These are phyloP conservation scores for Yasuhikotakia modesta DNA, from an alignment of 2,797 vertebrate species.

Conservation along the genomic window DNA sequence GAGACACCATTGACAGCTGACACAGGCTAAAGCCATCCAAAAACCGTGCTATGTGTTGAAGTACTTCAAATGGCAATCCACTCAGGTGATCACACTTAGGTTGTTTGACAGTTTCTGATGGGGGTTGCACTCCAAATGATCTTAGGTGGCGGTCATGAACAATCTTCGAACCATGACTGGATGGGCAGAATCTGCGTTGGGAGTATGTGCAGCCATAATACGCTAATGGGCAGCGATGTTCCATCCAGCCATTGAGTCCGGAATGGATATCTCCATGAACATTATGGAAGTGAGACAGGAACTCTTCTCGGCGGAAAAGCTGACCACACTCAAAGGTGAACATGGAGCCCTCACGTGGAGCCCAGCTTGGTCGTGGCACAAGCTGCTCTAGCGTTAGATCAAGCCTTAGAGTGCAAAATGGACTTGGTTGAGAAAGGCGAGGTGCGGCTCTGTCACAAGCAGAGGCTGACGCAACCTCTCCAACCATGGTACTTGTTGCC, in stretches of 20 bases:
- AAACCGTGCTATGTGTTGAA: slow-evolving; percentile 91
- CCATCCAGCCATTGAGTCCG: slow-evolving; percentile 98
- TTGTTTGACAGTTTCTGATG: slow-evolving; percentile 71
- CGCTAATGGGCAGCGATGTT: slow-evolving; percentile 93
- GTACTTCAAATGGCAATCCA: slow-evolving; percentile 89
- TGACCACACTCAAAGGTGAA: slow-evolving; percentile 98
- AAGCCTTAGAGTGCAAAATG: slow-evolving; percentile 91
- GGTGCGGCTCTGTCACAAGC: slow-evolving; percentile 96
- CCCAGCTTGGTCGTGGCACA: slow-evolving; percentile 82
- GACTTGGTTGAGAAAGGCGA: slow-evolving; percentile 93
- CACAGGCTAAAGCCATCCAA: slow-evolving; percentile 96
- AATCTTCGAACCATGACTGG: slow-evolving; percentile 84
- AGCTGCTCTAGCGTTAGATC: slow-evolving; percentile 90
- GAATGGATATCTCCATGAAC: slow-evolving; percentile 97
- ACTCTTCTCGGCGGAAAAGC: slow-evolving; percentile 94
- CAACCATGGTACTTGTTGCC: slow-evolving; percentile 94
- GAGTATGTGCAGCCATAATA: slow-evolving; percentile 98
- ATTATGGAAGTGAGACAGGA: slow-evolving; percentile 95
- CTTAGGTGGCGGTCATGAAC: slow-evolving; percentile 90
- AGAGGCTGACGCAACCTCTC: slow-evolving; percentile 94
- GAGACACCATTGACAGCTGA: slow-evolving; percentile 93
- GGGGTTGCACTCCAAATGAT: slow-evolving; percentile 90
- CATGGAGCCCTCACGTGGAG: slow-evolving; percentile 85
- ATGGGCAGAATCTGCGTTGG: slow-evolving; percentile 92
- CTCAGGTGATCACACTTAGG: slow-evolving; percentile 86